phyloP scores from a whole-genome alignment of 1,140 invertebrate genomes.

The Drosophila pseudoananassae region DNA sequence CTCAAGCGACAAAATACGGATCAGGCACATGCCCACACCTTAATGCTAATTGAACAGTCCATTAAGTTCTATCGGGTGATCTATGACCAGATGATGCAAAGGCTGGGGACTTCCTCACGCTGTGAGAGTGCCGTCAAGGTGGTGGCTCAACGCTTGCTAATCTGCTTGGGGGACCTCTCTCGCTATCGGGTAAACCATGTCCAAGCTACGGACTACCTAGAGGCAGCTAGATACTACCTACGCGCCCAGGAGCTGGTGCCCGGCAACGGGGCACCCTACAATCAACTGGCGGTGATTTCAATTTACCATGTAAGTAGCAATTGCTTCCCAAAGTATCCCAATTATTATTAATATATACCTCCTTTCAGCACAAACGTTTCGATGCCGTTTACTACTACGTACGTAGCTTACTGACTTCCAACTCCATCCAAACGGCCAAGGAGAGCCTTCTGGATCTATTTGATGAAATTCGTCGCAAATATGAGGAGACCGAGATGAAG shows the following conservation, averaged over 20 bases:
- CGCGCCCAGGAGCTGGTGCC: conserved; percentile 97
- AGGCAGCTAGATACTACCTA: conserved; percentile 94
- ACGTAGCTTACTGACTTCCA: conserved; percentile 96
- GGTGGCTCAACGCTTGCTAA: conserved; percentile 93
- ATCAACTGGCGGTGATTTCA: conserved; percentile 96
- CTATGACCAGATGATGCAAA: conserved; percentile 57
- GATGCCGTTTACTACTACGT: conserved; percentile 99
- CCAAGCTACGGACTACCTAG: conserved; percentile 93
- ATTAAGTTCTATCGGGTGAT: conserved; percentile 70
- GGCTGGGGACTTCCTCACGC: conserved; percentile 83
- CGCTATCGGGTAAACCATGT: conserved; percentile 94
- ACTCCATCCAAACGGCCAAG: conserved; percentile 94
- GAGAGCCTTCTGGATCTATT: conserved; percentile 95
- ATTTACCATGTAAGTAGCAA: conserved; percentile 91
- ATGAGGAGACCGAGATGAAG: conserved; percentile 91
- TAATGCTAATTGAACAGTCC: conserved; percentile 88
- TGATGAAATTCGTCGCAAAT: conserved; percentile 96
- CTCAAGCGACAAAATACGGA: conserved; percentile 84
- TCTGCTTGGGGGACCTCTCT: conserved; percentile 95
- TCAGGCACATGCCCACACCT: conserved; percentile 86
- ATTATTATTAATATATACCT: conserved; percentile 5
- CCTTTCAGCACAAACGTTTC: conserved; percentile 93
- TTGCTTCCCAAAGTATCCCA: conserved; percentile 1
- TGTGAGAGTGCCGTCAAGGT: conserved; percentile 88
- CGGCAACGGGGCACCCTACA: conserved; percentile 97